A percentile compares a stretch with the other conserved stretches of the same genome.
Evolutionary conservation across 1,140 invertebrate genomes (phyloP).

Genomic region (Notospermus geniculatus): DNA sequence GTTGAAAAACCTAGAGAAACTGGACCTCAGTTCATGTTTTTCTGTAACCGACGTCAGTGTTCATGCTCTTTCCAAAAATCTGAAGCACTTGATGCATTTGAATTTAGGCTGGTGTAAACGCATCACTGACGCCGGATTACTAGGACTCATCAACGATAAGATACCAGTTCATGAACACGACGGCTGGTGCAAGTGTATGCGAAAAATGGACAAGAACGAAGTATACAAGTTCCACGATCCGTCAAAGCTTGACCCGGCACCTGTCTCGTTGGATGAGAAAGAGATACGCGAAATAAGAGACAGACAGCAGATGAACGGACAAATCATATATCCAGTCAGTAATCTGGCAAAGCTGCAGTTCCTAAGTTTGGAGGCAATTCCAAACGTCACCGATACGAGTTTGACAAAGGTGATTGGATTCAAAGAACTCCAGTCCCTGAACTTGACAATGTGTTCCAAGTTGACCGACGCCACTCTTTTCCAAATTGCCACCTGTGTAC

Average conservation of each 20-base stretch:
- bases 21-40: constrained; percentile 69
- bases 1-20: constrained; percentile 60
- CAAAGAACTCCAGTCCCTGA: constrained; percentile 62
- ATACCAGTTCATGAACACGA: constrained; percentile 21
- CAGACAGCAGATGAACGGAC: constrained; percentile 56
- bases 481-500: constrained; percentile 65
- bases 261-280: constrained; percentile 57
- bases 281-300: constrained; percentile 63
- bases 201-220: constrained; percentile 26
- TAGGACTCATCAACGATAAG: constrained; percentile 60
- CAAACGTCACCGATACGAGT: constrained; percentile 69
- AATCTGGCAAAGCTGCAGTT: constrained; percentile 56
- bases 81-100: constrained; percentile 62
- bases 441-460: constrained; percentile 67
- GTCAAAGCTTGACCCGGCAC: constrained; percentile 39
- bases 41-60: constrained; percentile 67
- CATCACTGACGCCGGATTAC: constrained; percentile 67
- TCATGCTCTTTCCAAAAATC: constrained; percentile 60
- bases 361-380: constrained; percentile 67
- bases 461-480: constrained; percentile 66
- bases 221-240: constrained; percentile 26
- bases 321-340: constrained; percentile 61
- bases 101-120: constrained; percentile 66
- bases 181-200: constrained; percentile 31
- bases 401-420: constrained; percentile 67